Evolutionary conservation across 2,888 invertebrate species (phyloP).

Genomic region (Strigamia maritima): DNA sequence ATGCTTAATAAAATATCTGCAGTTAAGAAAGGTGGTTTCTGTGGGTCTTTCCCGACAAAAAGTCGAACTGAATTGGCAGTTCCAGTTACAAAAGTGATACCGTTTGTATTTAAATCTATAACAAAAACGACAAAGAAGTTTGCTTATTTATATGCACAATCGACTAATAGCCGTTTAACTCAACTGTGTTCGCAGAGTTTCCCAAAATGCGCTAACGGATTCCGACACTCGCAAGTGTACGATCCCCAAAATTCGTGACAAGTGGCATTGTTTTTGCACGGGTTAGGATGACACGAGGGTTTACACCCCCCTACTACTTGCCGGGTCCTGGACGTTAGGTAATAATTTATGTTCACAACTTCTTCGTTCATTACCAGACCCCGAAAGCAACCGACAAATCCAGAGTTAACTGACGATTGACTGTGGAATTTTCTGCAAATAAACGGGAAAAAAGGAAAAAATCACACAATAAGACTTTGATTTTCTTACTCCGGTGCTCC

Average conservation of each 20-base stretch:
- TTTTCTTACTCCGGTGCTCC: slow-evolving; percentile 81
- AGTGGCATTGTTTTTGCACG: slow-evolving; percentile 84
- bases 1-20: slow-evolving; percentile 83
- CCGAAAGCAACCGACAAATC: slow-evolving; percentile 89
- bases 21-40: slow-evolving; percentile 69
- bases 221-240: slow-evolving; percentile 87
- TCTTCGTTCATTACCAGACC: slow-evolving; percentile 88
- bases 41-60: slow-evolving; percentile 67
- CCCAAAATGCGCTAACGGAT: slow-evolving; percentile 89
- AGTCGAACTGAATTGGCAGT: slow-evolving; percentile 59
- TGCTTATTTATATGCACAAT: too few relatives aligned
- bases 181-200: slow-evolving; percentile 84
- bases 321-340: slow-evolving; percentile 68
- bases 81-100: slow-evolving; percentile 74
- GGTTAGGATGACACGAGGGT: slow-evolving; percentile 89
- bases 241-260: slow-evolving; percentile 88
- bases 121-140: slow-evolving; percentile 36
- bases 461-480: background rate
- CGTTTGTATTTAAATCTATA: slow-evolving; percentile 83
- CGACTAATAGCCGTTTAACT: too few relatives aligned
- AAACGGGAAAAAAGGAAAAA: slow-evolving; percentile 31
- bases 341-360: slow-evolving; percentile 84
- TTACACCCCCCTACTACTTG: slow-evolving; percentile 91
- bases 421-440: slow-evolving; percentile 69
- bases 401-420: slow-evolving; percentile 78